Evolutionary conservation across 2,797 vertebrate species (phyloP), one percentile per base, ranked within the genome.

Genomic region (Sebastes kiyomatsui): DNA sequence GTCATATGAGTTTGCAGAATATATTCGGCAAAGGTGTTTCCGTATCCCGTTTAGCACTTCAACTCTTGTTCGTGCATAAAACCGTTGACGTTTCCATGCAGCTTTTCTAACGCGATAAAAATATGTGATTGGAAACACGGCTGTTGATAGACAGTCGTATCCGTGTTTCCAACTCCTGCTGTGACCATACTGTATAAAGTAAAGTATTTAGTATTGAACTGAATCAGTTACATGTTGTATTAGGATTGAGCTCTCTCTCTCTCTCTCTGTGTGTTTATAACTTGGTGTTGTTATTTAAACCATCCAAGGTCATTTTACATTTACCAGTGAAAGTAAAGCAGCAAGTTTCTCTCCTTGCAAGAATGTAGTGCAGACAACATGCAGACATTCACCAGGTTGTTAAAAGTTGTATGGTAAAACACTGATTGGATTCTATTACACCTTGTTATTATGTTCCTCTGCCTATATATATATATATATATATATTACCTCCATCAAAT

Each of bases 351-450:
- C 38, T 56, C 30, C n/a, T 56, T 59, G 28, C n/a, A 55, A 23
- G n/a, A 23, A 23, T 23, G 11, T 55, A 55, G 22, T 55, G 42
- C 16, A 49, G 33, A 35, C 33, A 65, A n/a, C 9, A n/a, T 5
- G 42, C 42, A 49, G 32, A 13, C 30, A 25, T 42, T 27, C 54
- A 67, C 7, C 20, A n/a, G 55, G 56, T 77, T 33, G 73, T 82
- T 76, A 54, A 59, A 81, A 59, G 46, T 28, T 62, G 4, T 27
- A 23, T 22, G n/a, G 38, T 42, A 68, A 84, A 67, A 33, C 23
- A 64, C 65, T 79, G 71, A 88, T 71, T 77, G n/a, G 72, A 62
- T 82, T 84, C 72, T 52, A 72, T 81, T 79, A 70, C 46, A 68
- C 60, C 42, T 23, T 67, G 58, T 81, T 46, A 46, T 46, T 46